phyloP scores from a whole-genome alignment of 2,113 vertebrate species.

The Onychorhynchus coronatus region DNA sequence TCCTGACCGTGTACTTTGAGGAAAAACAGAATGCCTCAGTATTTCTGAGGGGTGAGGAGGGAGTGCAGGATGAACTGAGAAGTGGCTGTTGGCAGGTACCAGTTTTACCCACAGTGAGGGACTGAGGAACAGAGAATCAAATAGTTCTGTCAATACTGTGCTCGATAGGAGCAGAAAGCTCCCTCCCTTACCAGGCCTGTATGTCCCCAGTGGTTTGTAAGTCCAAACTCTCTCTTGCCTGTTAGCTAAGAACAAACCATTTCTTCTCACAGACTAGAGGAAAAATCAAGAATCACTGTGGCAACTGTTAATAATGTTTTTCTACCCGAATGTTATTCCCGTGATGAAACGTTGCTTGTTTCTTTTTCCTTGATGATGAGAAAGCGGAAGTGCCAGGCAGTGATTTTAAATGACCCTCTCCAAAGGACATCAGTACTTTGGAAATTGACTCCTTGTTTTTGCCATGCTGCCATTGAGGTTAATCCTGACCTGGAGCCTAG shows the following conservation, averaged over 20 bases:
- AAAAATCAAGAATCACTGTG: neutral
- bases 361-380: neutral
- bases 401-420: neutral
- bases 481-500: neutral
- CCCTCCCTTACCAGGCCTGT: neutral
- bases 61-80: neutral
- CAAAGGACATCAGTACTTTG: neutral
- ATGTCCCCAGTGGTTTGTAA: neutral
- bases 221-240: neutral
- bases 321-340: neutral
- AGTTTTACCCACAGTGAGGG: neutral
- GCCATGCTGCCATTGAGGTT: neutral
- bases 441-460: neutral
- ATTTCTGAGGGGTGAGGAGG: neutral
- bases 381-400: neutral
- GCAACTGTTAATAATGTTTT: neutral
- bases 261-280: neutral
- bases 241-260: neutral
- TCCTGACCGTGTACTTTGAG: rapidly evolving
- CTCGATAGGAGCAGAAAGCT: neutral
- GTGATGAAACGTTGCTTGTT: neutral
- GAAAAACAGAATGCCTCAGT: neutral
- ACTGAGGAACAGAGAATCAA: neutral
- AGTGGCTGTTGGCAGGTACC: neutral
- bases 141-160: neutral